These are phyloP conservation scores for Thaumatotibia leucotreta DNA, from an alignment of 1,140 invertebrate species.

Conservation along the genomic window DNA sequence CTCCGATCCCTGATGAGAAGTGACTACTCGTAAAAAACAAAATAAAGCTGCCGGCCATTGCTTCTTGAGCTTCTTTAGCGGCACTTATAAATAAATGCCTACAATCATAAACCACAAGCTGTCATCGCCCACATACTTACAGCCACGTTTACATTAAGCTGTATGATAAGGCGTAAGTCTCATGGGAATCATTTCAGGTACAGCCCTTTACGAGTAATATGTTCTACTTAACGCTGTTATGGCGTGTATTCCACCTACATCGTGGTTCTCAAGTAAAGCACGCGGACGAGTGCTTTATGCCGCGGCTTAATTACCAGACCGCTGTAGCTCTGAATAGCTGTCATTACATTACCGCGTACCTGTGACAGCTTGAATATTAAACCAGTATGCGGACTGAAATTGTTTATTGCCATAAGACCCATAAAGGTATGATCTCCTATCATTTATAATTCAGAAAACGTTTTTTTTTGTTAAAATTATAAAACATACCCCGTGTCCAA, in stretches of 20 bases:
- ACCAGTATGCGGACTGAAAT: background rate
- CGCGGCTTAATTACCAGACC: background rate
- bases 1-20: too few relatives aligned
- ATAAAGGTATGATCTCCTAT: too few relatives aligned
- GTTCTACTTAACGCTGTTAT: background rate
- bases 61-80: background rate
- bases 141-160: background rate
- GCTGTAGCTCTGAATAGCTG: background rate
- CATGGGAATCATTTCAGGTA: background rate
- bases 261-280: background rate
- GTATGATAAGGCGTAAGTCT: background rate
- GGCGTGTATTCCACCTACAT: constrained; percentile 1
- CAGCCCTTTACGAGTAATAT: background rate
- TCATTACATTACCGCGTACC: background rate
- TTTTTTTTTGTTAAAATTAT: too few relatives aligned
- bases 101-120: background rate
- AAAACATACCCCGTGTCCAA: too few relatives aligned
- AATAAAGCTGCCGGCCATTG: background rate
- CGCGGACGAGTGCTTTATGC: constrained; percentile 5
- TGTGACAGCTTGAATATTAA: background rate
- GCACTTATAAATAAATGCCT: background rate
- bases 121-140: background rate
- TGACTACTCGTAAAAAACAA: too few relatives aligned
- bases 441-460: too few relatives aligned
- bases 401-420: too few relatives aligned